Percentiles rank a stretch among this genome's conserved stretches.
These are phyloP conservation scores for Botia kubotai DNA, from an alignment of 2,797 vertebrate species.

Conservation along the genomic window DNA sequence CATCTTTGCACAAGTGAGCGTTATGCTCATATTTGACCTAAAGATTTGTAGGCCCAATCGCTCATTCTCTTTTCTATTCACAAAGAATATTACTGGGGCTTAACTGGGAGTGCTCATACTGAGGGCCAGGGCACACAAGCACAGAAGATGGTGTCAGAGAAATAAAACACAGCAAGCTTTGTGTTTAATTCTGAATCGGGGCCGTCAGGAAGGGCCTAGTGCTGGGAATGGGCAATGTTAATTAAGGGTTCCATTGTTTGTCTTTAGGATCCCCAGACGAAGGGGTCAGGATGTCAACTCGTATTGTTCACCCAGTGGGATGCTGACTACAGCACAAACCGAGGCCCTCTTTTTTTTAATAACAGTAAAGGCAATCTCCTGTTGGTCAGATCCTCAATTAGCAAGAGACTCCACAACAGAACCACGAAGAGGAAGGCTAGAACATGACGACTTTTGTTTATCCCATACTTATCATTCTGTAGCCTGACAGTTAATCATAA, in stretches of 20 bases:
- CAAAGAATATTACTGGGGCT: slow-evolving; percentile 47
- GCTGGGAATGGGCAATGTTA: slow-evolving; percentile 79
- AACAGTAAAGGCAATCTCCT: slow-evolving; percentile 39
- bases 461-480: not conserved
- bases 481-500: no score
- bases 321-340: slow-evolving; percentile 73
- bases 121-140: slow-evolving; percentile 47
- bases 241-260: slow-evolving; percentile 83
- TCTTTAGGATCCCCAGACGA: slow-evolving; percentile 76
- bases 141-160: slow-evolving; percentile 60
- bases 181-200: slow-evolving; percentile 77
- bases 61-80: slow-evolving; percentile 45
- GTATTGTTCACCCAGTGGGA: slow-evolving; percentile 77
- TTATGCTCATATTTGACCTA: slow-evolving; percentile 49
- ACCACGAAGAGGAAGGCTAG: not conserved
- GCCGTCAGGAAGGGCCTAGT: slow-evolving; percentile 78
- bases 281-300: slow-evolving; percentile 79
- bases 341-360: slow-evolving; percentile 58
- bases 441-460: not conserved
- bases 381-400: slow-evolving; percentile 25
- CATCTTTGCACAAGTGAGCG: slow-evolving; percentile 34
- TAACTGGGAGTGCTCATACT: slow-evolving; percentile 44
- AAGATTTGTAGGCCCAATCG: slow-evolving; percentile 31
- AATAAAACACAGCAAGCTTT: slow-evolving; percentile 79
- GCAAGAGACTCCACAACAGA: not conserved